Evolutionary conservation across 2,888 invertebrate genomes (phyloP).

Genomic region (Eilema caniola): DNA sequence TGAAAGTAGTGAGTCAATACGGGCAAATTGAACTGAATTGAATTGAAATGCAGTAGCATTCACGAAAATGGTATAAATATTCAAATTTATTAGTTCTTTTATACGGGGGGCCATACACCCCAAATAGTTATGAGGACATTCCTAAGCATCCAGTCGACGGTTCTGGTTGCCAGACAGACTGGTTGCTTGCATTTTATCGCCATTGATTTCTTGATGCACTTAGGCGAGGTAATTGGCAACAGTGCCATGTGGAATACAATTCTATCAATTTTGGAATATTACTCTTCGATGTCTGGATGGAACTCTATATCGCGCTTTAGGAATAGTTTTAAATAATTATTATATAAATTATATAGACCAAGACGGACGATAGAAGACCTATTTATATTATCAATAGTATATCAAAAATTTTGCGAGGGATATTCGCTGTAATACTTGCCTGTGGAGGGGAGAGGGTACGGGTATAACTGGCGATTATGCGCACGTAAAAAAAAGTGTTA

Average conservation of each 20-base stretch:
- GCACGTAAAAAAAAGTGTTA: no score
- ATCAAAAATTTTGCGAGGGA: no score
- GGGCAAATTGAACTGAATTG: not conserved
- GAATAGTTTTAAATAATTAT: no score
- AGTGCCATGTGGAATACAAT: not conserved
- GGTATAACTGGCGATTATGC: no score
- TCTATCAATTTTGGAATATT: not conserved
- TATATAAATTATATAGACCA: no score
- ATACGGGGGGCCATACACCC: not conserved
- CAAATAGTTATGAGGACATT: not conserved
- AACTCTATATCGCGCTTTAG: not conserved
- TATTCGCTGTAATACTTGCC: no score
- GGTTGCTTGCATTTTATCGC: not conserved
- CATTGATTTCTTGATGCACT: conserved; percentile 4
- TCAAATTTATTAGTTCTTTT: conserved; percentile 4
- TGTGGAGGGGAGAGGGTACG: no score
- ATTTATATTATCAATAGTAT: no score
- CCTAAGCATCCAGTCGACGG: not conserved
- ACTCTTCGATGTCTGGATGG: not conserved
- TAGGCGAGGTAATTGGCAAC: not conserved
- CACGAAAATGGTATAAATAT: not conserved
- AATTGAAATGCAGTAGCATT: no score
- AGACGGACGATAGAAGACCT: no score
- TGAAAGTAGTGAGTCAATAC: not conserved
- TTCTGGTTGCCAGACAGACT: not conserved